Conservation (phyloP, 2,113 vertebrate species). For the Eubucco bourcierii region DNA sequence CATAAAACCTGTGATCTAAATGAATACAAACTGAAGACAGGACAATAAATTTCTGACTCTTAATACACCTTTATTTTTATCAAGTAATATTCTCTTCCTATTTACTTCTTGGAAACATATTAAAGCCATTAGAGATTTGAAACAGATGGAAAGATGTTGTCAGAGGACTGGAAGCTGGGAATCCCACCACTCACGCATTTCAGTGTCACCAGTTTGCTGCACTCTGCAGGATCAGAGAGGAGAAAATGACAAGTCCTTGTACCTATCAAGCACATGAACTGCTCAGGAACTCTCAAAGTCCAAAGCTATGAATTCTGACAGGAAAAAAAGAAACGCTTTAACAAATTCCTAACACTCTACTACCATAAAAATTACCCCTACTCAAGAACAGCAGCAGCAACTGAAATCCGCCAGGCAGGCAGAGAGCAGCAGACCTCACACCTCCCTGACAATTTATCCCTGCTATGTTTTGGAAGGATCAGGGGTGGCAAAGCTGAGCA, state of each 20-base stretch:
- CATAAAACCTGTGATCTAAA: conserved; percentile 9
- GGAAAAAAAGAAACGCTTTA: neutral
- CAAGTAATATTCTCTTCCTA: neutral
- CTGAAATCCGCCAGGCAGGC: neutral
- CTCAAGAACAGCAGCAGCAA: neutral
- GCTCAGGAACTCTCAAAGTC: neutral
- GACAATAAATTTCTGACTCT: neutral
- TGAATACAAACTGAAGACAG: conserved; percentile 7
- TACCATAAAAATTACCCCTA: neutral
- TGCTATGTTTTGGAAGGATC: neutral
- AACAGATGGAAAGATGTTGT: neutral
- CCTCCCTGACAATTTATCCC: neutral
- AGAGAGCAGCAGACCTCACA: neutral
- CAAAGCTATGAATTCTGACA: neutral
- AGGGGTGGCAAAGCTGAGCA: neutral
- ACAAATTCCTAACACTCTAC: neutral
- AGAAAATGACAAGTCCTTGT: neutral
- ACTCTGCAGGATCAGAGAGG: neutral
- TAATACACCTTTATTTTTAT: neutral
- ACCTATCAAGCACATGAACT: neutral
- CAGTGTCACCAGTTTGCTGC: neutral
- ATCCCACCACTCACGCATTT: neutral
- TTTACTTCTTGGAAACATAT: neutral
- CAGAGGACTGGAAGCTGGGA: neutral
- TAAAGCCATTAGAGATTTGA: neutral